phyloP scores from a whole-genome alignment of 1,140 invertebrate genomes.

The Ceratosolen fusciceps region DNA sequence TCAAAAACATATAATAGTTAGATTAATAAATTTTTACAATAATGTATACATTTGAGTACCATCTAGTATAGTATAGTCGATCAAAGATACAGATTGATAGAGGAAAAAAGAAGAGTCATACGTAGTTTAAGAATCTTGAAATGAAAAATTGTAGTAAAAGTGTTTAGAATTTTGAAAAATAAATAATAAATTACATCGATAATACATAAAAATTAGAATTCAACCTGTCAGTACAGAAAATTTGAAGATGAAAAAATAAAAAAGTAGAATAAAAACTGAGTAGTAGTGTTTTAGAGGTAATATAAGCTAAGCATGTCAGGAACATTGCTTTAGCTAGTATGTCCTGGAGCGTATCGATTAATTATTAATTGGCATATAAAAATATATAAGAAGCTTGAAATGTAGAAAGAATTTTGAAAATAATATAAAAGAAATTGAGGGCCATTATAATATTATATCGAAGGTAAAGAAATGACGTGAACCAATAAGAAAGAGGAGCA shows the following conservation, averaged over 20 bases:
- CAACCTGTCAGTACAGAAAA: no score
- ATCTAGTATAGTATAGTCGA: no score
- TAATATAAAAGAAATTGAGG: background rate
- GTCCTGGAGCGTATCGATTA: background rate
- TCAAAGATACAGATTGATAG: no score
- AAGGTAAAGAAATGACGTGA: background rate
- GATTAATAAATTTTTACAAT: no score
- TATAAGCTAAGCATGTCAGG: background rate
- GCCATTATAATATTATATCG: background rate
- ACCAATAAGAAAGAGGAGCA: conserved; percentile 6
- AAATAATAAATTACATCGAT: no score
- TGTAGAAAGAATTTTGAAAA: conserved; percentile 14
- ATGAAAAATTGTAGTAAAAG: no score
- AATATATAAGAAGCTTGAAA: background rate
- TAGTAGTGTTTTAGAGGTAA: background rate
- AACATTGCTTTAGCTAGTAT: background rate
- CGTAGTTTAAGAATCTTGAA: no score
- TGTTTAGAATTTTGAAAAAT: no score
- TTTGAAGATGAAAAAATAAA: no score
- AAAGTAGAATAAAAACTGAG: background rate
- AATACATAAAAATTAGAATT: background rate
- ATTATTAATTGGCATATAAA: background rate
- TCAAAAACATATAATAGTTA: background rate
- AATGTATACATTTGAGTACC: no score
- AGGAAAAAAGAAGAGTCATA: no score